These are phyloP conservation scores for Lasiurus borealis DNA, from an alignment of 2,113 vertebrate species.

Conservation along the genomic window DNA sequence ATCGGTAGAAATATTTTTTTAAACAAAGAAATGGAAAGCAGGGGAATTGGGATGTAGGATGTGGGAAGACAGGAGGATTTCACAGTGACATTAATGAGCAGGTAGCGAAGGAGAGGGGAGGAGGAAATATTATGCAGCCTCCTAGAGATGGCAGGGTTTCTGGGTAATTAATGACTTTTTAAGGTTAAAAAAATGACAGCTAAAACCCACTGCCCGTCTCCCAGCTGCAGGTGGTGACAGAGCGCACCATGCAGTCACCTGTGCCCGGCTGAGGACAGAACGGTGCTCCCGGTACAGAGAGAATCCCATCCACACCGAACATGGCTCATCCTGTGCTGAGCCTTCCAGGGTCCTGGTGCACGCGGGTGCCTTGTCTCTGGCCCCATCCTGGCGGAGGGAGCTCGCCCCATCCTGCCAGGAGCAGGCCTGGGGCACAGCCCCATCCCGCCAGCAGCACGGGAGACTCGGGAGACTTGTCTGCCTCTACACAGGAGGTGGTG, in stretches of 20 bases:
- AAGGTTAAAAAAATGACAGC: neutral
- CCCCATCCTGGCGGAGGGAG: neutral
- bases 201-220: neutral
- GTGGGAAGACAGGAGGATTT: rapidly evolving
- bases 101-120: too few species aligned
- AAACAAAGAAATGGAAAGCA: neutral
- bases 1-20: too few species aligned
- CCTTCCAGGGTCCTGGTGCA: neutral
- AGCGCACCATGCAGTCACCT: rapidly evolving
- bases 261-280: neutral
- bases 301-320: neutral
- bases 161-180: neutral
- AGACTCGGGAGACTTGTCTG: too few species aligned
- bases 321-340: rapidly evolving
- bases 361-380: neutral
- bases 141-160: neutral
- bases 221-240: rapidly evolving
- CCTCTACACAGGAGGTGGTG: neutral
- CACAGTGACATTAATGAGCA: neutral
- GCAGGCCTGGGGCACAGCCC: too few species aligned
- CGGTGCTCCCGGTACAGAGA: too few species aligned
- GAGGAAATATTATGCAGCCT: neutral
- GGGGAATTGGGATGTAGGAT: rapidly evolving
- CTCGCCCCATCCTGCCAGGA: neutral
- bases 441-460: rapidly evolving